Percentiles rank a stretch among this genome's conserved stretches.
phyloP scores from a whole-genome alignment of 2,113 vertebrate genomes.

The Mesitornis unicolor region DNA sequence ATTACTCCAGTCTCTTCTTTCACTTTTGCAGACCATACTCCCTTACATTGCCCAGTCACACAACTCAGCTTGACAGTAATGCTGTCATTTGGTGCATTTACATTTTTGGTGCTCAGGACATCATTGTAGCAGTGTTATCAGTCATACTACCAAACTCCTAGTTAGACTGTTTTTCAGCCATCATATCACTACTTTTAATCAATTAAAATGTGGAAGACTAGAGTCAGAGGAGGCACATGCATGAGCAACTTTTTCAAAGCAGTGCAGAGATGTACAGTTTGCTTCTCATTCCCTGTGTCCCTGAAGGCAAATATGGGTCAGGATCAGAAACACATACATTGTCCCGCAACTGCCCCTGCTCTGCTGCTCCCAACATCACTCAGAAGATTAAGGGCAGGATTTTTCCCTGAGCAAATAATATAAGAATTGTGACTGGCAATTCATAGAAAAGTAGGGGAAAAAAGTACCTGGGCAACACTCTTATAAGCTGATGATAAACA shows the following conservation, averaged over 20 bases:
- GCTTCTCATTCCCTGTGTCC: background rate
- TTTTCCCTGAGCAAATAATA: background rate
- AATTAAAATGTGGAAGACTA: background rate
- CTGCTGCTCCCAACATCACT: background rate
- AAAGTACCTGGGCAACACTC: background rate
- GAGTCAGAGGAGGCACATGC: background rate
- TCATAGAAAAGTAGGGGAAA: background rate
- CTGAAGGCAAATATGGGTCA: background rate
- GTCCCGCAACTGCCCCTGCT: background rate
- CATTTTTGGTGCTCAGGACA: no score
- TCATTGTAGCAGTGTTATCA: background rate
- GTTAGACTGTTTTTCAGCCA: background rate
- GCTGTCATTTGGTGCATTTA: background rate
- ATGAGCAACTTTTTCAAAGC: background rate
- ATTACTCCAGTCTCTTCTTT: background rate
- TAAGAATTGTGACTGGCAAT: background rate
- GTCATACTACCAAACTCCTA: background rate
- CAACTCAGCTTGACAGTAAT: fast-evolving
- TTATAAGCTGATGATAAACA: background rate
- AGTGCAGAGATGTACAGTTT: background rate
- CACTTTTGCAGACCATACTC: background rate
- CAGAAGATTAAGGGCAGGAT: background rate
- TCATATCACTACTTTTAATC: background rate
- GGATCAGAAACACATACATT: background rate
- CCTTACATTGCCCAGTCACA: background rate